These are phyloP conservation scores for Conus ventricosus DNA, from an alignment of 1,140 invertebrate genomes.

Conservation along the genomic window DNA sequence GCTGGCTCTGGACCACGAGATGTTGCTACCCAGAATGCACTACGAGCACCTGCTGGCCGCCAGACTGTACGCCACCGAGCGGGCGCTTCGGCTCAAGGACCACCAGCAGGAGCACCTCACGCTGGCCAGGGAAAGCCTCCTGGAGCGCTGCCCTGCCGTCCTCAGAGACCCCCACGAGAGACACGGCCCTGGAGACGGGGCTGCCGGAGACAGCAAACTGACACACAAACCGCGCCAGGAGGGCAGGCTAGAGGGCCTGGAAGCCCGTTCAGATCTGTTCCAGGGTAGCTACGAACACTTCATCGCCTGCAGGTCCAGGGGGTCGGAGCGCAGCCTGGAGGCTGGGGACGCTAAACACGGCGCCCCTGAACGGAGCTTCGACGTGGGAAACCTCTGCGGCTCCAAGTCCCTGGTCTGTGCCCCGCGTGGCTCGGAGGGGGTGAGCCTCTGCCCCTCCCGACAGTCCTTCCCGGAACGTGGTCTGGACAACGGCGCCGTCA, in stretches of 20 bases:
- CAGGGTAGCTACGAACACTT: not conserved
- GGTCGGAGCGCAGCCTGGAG: not conserved
- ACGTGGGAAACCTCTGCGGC: not conserved
- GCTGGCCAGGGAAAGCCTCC: no score
- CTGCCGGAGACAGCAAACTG: not conserved
- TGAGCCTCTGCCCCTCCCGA: not conserved
- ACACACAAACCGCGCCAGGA: no score
- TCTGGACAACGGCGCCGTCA: not conserved
- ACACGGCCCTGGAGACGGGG: not conserved
- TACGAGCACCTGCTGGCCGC: not conserved
- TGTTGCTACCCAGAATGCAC: constrained; percentile 13
- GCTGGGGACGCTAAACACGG: not conserved
- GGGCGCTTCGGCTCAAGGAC: not conserved
- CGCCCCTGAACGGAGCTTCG: not conserved
- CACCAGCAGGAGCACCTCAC: not conserved
- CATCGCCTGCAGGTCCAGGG: not conserved
- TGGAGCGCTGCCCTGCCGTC: not conserved
- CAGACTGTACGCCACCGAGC: constrained; percentile 5
- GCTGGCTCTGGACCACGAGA: constrained; percentile 47
- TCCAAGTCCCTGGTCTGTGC: not conserved
- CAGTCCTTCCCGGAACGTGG: not conserved
- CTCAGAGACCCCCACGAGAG: no score
- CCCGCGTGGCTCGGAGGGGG: not conserved
- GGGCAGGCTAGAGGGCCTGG: no score
- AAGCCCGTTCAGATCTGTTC: not conserved